Conservation (phyloP, 2,888 invertebrate species). For the Agrotis clavis region DNA sequence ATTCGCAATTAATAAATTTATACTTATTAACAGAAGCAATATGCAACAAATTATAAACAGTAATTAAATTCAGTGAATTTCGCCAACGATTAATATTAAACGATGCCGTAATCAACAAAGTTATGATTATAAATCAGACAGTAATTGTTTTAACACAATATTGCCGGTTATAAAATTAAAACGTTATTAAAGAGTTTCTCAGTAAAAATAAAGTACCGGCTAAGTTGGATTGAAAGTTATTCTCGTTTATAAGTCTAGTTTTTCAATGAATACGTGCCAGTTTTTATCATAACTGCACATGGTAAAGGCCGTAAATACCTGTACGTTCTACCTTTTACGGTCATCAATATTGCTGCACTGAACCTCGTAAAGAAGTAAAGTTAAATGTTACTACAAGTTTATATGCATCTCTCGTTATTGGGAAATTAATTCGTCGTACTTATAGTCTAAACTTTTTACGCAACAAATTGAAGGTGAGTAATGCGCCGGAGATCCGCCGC, state of each 20-base stretch:
- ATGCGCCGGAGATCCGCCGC: slow-evolving; percentile 38
- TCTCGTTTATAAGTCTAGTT: slow-evolving; percentile 41
- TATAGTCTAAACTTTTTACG: slow-evolving; percentile 30
- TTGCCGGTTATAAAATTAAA: slow-evolving; percentile 70
- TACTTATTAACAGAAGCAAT: slow-evolving; percentile 30
- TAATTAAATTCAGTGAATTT: slow-evolving; percentile 58
- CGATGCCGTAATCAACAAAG: slow-evolving; percentile 62
- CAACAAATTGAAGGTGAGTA: slow-evolving; percentile 35
- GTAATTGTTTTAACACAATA: slow-evolving; percentile 67
- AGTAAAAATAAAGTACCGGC: slow-evolving; percentile 60
- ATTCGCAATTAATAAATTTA: slow-evolving; percentile 27
- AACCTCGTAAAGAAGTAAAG: slow-evolving; percentile 15
- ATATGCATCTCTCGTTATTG: slow-evolving; percentile 24
- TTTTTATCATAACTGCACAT: slow-evolving; percentile 44
- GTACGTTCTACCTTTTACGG: slow-evolving; percentile 32
- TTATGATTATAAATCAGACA: slow-evolving; percentile 65
- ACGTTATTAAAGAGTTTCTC: slow-evolving; percentile 62
- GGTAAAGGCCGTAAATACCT: slow-evolving; percentile 43
- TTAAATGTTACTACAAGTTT: slow-evolving; percentile 35
- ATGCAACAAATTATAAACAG: slow-evolving; percentile 56
- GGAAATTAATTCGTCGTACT: slow-evolving; percentile 9
- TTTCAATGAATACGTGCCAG: slow-evolving; percentile 47
- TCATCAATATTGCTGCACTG: slow-evolving; percentile 33
- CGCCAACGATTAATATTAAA: slow-evolving; percentile 60
- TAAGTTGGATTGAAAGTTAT: slow-evolving; percentile 44